Base-by-base conservation (phyloP, 2,113 vertebrate species). In the Marcusenius ussheri region DNA sequence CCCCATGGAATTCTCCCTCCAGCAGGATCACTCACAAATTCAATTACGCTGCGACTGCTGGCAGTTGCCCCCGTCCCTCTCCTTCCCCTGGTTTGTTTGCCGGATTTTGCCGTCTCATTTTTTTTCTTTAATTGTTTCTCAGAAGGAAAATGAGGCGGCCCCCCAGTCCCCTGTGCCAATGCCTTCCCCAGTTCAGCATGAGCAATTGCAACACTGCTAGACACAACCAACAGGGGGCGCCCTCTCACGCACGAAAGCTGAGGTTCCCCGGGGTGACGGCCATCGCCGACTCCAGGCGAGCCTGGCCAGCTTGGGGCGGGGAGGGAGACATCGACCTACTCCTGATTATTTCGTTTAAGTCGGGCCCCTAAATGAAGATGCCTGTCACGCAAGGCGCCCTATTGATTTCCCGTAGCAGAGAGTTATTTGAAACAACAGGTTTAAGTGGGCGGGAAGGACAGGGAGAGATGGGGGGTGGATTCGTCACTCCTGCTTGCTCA, bases 271-370 rank as follows among this genome's bases (percentile, higher is more conserved):
- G 2, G 27, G 62, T 10, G 27, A 31, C 9, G 35, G 77, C 77
- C 1, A 27, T 1, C 9, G n/a, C 11, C 5, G 50, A 4, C 53
- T 51, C n/a, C 50, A 9, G 31, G 1, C 17, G 86, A 39, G 31
- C 19, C 27, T 13, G 15, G 35, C 35, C 35, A 80, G 58, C 70
- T 35, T 47, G 7, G 19, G 80, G 15, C 2, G 19, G 42, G 80
- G 80, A 47, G 42, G 45, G 42, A 39, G 80, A 47, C 80, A n/a
- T 84, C 45, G 80, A 84, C 80, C 80, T 24, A 21, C 27, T 87
- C 58, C 49, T 62, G 89, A 90, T 90, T 90, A 90, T 62, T 74
- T 49, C 27, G 2, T 89, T 89, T 89, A 21, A 47, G 51, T 47
- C 11, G 24, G 39, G 46, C 56, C 7, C 45, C 15, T 24, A 42